Conservation (phyloP, 2,113 vertebrate genomes). For the Numida meleagris region DNA sequence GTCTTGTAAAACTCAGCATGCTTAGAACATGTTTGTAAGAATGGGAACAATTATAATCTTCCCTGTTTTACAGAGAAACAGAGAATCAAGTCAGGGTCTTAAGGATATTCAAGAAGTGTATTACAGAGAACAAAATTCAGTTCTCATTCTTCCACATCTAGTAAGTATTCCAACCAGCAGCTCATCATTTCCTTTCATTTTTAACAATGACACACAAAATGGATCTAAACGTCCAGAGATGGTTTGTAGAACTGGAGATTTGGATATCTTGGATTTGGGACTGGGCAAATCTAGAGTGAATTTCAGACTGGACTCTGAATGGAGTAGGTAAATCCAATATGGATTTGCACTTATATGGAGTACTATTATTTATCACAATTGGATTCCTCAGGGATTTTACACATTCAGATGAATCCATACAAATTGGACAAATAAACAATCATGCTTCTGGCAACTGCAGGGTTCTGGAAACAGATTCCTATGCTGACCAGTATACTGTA, state of each 20-base stretch:
- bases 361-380: not conserved
- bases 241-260: not conserved
- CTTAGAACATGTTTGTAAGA: not conserved
- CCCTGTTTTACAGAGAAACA: not conserved
- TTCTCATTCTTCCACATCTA: fast-evolving
- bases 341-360: not conserved
- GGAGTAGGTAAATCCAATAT: not conserved
- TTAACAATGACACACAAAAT: not conserved
- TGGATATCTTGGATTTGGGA: not conserved
- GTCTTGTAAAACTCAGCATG: not conserved
- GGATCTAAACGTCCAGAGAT: not conserved
- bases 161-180: not conserved
- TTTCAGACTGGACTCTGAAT: not conserved
- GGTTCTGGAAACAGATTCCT: not conserved
- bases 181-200: not conserved
- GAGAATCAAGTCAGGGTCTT: not conserved
- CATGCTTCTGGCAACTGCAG: not conserved
- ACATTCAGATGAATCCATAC: not conserved
- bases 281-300: not conserved
- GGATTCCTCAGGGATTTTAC: not conserved
- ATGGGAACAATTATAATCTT: not conserved
- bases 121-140: not conserved
- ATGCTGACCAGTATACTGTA: not conserved
- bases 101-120: not conserved
- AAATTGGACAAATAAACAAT: not conserved